Base-by-base conservation (phyloP, 1,140 invertebrate genomes). In the Trinorchestia longiramus region DNA sequence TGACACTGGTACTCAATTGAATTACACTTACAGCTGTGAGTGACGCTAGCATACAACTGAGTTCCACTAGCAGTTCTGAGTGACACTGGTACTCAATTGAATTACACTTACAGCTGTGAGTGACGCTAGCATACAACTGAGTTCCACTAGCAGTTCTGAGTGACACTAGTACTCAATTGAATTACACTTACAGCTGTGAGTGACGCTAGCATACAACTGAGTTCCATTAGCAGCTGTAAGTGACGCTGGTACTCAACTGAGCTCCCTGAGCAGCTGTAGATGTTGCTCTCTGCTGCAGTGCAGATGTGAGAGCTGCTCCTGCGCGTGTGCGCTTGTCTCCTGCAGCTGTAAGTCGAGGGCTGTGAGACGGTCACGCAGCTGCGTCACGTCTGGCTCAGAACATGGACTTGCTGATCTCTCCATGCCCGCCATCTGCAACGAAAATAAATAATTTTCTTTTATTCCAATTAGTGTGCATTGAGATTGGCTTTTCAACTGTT, bases 261-360 rank as follows among this genome's bases (percentile, higher is more conserved):
- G 88, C 43, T 90, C 41, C 88, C 88, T 41, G 36, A 94, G 44
- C 92, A 94, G 92, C 92, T 94, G 92, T 36, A 94, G 44, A 40
- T 45, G 92, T 44, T 94, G 92, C 92, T 94, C 92, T 1, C 43
- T 15, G 92, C 44, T 94, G 92, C 92, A 94, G 43, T 94, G 92
- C 92, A 94, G 92, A 40, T 45, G 92, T 11, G 92, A 94, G 43
- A 94, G 92, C 92, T 94, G 92, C 44, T 94, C 41, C 41, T 94
- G 41, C 41, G 92, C 92, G 0, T 44, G 43, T 0, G 41, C 44
- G 40, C 92, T 94, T 1, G 92, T 94, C 92, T 94, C 92, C 44
- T 45, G 92, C 92, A 94, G 92, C 92, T 94, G 43, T 43, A 94
- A 47, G 36, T 94, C 92, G 36, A 94, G 44, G 0, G 92, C 92